Percentiles rank a stretch among this genome's conserved stretches.
phyloP scores from a whole-genome alignment of 1,140 invertebrate genomes.

The Adoxophyes honmai region DNA sequence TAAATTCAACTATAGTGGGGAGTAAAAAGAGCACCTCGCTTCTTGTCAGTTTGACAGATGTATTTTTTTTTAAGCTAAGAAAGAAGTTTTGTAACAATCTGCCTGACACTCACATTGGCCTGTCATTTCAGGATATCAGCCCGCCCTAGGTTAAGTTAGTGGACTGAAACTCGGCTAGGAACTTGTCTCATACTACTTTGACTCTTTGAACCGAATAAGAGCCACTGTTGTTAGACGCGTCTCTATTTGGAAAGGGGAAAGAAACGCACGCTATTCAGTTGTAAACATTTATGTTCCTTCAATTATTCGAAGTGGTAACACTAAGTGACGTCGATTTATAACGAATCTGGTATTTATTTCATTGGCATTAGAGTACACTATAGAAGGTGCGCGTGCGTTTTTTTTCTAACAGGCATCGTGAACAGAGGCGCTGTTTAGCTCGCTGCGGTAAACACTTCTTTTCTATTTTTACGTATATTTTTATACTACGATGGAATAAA shows the following conservation, averaged over 20 bases:
- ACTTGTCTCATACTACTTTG: background rate
- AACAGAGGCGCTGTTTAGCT: slow-evolving; percentile 5
- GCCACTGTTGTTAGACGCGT: background rate
- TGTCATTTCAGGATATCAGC: background rate
- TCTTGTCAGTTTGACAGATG: too few relatives aligned
- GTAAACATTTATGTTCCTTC: background rate
- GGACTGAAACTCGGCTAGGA: slow-evolving; percentile 12
- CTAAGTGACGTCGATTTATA: background rate
- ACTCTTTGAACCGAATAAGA: slow-evolving; percentile 6
- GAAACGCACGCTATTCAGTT: background rate
- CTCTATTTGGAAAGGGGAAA: background rate
- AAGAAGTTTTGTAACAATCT: background rate
- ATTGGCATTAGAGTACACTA: background rate
- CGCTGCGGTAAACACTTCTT: slow-evolving; percentile 41
- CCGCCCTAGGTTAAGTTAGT: background rate
- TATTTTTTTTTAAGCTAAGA: too few relatives aligned
- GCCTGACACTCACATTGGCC: slow-evolving; percentile 4
- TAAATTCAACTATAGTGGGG: too few relatives aligned
- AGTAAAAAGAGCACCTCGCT: too few relatives aligned
- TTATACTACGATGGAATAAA: slow-evolving; percentile 73
- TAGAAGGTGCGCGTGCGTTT: background rate
- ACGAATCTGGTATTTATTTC: background rate
- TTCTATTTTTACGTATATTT: slow-evolving; percentile 74
- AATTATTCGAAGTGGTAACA: background rate
- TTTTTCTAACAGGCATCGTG: background rate